Percentiles rank a stretch among this genome's conserved stretches.
Evolutionary conservation across 2,113 vertebrate genomes (phyloP).

Genomic region (Nothobranchius furzeri): DNA sequence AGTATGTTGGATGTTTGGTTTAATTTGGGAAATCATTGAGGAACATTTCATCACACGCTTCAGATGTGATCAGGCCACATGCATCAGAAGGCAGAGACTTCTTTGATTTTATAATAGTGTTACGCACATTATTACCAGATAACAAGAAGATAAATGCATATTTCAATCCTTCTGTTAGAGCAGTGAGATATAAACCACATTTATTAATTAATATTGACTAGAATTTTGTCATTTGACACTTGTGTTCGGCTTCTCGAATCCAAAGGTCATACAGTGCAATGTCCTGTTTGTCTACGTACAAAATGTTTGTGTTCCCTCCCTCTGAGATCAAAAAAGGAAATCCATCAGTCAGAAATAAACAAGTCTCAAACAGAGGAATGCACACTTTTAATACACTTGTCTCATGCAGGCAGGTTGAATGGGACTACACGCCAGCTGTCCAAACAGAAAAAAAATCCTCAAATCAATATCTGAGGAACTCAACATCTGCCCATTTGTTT

Average conservation of each 20-base stretch:
- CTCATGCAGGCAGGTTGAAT: slow-evolving; percentile 57
- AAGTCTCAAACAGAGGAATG: slow-evolving; percentile 33
- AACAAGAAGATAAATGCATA: too few relatives aligned
- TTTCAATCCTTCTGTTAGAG: too few relatives aligned
- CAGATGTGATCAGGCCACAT: too few relatives aligned
- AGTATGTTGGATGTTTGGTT: too few relatives aligned
- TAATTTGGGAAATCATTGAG: too few relatives aligned
- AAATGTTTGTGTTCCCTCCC: slow-evolving; percentile 59
- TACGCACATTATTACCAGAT: too few relatives aligned
- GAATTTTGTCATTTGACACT: neutral
- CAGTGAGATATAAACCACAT: neutral
- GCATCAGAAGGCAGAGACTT: too few relatives aligned
- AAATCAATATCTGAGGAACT: slow-evolving; percentile 57
- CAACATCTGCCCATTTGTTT: slow-evolving; percentile 48
- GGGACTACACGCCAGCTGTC: slow-evolving; percentile 61
- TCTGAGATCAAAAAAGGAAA: slow-evolving; percentile 42
- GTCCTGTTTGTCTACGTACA: slow-evolving; percentile 39
- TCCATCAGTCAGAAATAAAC: slow-evolving; percentile 47
- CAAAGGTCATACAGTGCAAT: slow-evolving; percentile 37
- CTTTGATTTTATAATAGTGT: too few relatives aligned
- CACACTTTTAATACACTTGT: slow-evolving; percentile 47
- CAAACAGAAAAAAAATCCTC: slow-evolving; percentile 54
- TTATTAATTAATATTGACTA: too few relatives aligned
- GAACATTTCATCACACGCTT: too few relatives aligned
- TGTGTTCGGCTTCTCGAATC: slow-evolving; percentile 11